Percentiles rank a stretch among this genome's conserved stretches.
Conservation (phyloP, 2,797 vertebrate species). For the Buceros bicornis region DNA sequence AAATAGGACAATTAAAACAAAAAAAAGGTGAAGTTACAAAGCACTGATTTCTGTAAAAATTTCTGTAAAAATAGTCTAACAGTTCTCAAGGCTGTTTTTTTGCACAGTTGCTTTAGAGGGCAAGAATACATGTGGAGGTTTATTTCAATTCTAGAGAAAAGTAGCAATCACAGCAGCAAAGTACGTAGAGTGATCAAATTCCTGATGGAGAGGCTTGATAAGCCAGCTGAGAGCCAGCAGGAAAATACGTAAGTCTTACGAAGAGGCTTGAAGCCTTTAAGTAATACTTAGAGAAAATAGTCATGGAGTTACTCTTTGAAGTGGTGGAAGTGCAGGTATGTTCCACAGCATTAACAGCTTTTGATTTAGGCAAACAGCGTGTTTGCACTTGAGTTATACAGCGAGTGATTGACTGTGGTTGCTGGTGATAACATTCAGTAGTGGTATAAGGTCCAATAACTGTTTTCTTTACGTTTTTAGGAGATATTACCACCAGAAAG, state of each 20-base stretch:
- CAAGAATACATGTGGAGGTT: background rate
- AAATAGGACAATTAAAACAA: background rate
- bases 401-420: constrained; percentile 1
- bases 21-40: background rate
- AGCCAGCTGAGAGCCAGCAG: background rate
- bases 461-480: background rate
- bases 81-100: background rate
- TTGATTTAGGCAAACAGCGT: constrained; percentile 30
- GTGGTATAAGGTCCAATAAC: background rate
- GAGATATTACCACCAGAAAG: background rate
- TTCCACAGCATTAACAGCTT: constrained; percentile 31
- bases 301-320: background rate
- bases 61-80: background rate
- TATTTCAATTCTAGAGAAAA: background rate
- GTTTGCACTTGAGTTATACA: background rate
- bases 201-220: background rate
- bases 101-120: background rate
- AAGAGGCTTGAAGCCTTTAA: background rate
- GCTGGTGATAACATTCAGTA: background rate
- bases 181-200: background rate
- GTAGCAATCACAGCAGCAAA: background rate
- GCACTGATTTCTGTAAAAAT: background rate
- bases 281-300: background rate
- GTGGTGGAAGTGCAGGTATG: background rate
- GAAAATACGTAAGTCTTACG: background rate